Conservation (phyloP, 1,140 invertebrate genomes). For the Potamilus streckersoni region DNA sequence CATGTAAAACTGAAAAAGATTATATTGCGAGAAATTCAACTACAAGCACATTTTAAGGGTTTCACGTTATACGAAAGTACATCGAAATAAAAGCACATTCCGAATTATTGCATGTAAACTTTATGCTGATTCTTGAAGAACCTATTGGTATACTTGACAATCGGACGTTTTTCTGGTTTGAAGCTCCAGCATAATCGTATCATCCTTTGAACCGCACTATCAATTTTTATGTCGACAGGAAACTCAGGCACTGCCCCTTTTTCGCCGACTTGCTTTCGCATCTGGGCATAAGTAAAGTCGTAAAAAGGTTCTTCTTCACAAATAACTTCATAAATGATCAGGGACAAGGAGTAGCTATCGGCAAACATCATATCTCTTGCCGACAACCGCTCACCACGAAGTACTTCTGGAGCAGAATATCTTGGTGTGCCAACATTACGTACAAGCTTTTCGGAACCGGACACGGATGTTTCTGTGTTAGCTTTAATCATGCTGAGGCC, state of each 20-base stretch:
- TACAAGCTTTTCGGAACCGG: neutral
- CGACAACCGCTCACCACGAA: slow-evolving; percentile 31
- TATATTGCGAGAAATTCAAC: too few relatives aligned
- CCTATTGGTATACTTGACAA: neutral
- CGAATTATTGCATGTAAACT: too few relatives aligned
- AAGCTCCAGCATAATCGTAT: neutral
- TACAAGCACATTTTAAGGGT: too few relatives aligned
- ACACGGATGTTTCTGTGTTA: slow-evolving; percentile 9
- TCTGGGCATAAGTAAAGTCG: slow-evolving; percentile 9
- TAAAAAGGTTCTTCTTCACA: slow-evolving; percentile 36
- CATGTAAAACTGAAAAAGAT: too few relatives aligned
- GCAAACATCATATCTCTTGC: slow-evolving; percentile 24
- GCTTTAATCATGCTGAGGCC: slow-evolving; percentile 36
- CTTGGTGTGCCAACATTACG: slow-evolving; percentile 35
- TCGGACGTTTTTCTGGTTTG: neutral
- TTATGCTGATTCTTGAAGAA: too few relatives aligned
- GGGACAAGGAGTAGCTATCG: slow-evolving; percentile 30
- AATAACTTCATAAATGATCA: slow-evolving; percentile 29
- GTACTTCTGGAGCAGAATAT: slow-evolving; percentile 39
- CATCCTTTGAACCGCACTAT: neutral
- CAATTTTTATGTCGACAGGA: slow-evolving; percentile 3
- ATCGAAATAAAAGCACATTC: too few relatives aligned
- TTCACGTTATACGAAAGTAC: too few relatives aligned
- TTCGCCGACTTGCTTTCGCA: slow-evolving; percentile 27
- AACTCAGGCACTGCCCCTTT: slow-evolving; percentile 16